These are phyloP conservation scores for Hippotragus niger DNA, from an alignment of 2,113 vertebrate genomes.

Conservation along the genomic window DNA sequence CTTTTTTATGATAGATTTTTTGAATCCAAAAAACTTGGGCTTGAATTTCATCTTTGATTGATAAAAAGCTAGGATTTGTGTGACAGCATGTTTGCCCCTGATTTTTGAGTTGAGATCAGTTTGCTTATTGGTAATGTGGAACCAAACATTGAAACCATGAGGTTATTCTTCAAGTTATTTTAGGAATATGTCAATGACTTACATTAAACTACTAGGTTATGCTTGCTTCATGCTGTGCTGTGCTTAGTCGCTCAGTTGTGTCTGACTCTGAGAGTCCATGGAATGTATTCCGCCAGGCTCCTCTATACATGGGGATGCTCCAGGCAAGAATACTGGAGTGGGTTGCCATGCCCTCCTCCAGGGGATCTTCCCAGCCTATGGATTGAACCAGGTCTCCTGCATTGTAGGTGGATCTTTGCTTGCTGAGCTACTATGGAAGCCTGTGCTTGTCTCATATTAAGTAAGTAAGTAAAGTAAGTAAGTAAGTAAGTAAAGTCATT, in stretches of 20 bases:
- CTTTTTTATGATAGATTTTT: neutral
- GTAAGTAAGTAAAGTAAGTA: too few relatives aligned
- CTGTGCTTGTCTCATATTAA: neutral
- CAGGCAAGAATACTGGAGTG: neutral
- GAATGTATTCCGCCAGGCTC: rapidly evolving
- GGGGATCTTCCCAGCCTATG: neutral
- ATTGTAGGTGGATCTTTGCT: neutral
- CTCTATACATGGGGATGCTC: neutral
- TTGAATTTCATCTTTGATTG: neutral
- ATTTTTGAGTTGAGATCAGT: neutral
- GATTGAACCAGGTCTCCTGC: neutral
- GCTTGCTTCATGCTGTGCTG: neutral
- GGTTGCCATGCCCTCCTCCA: neutral
- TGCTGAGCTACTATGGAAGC: neutral
- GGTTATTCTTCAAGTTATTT: neutral
- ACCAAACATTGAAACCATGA: neutral
- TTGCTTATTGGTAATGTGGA: neutral
- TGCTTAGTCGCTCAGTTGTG: neutral
- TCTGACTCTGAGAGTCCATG: neutral
- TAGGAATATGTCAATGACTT: neutral
- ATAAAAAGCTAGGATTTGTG: neutral
- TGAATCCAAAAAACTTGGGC: neutral
- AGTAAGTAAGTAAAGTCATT: too few relatives aligned
- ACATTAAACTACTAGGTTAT: neutral
- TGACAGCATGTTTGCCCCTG: neutral